Evolutionary conservation across 1,140 invertebrate genomes (phyloP), one percentile per base, ranked within the genome.

Genomic region (Drosophila bocqueti): DNA sequence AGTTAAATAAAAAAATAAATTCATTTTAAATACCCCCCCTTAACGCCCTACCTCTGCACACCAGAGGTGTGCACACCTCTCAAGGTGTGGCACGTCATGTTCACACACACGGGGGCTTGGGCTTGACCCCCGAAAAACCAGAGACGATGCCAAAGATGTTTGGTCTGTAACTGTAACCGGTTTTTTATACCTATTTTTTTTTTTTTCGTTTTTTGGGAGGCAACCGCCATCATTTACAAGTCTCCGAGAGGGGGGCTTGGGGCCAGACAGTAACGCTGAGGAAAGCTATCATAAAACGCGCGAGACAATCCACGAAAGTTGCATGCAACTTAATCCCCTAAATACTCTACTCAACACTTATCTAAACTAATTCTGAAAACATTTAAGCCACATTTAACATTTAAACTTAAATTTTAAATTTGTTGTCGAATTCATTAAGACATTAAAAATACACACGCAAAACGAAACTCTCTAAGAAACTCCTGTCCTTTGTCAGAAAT

Each of bases 151-250:
- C 68, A 61, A 62, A 67, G 68, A 84, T 78, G 76, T 84, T 78
- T 66, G 64, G 79, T 76, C 69, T 66, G 83, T 83, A 87, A 83
- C 83, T 76, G 83, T 76, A 86, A 86, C 83, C 83, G 83, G 83
- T 87, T 86, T 87, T 26, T 26, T 60, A 10, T 29, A 31, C 4
- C 26, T 11, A 21, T 57, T 58, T 63, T 62, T 34, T 57, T 58
- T 63, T 62, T 34, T 50, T 61, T 55, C 2, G 13, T n/a, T 18
- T 43, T 50, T 43, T 40, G 54, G 63, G 62, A 21, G 62, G 26
- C 9, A 52, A 13, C 16, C n/a, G 38, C 50, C 36, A 16, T 55
- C 52, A 38, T 38, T 55, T 55, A 55, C 34, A 38, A 59, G 62
- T n/a, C 36, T 18, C 18, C 38, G n/a, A n/a, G 7, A 31, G 29